Evolutionary conservation across 2,888 invertebrate species (phyloP).

Genomic region (Epiblema foenella): DNA sequence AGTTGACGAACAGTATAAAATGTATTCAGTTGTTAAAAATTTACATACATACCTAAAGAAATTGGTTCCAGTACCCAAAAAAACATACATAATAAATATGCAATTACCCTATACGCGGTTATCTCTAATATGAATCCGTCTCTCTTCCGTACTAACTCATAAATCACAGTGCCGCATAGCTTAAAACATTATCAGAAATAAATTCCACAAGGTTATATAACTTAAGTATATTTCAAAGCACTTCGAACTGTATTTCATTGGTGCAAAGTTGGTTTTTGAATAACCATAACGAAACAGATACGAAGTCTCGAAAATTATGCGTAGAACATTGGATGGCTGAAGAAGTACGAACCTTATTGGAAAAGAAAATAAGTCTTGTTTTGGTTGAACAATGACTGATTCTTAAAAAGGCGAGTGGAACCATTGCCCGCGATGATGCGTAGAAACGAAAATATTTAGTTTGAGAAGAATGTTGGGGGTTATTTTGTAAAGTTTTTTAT

Average conservation of each 20-base stretch:
- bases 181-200: constrained; percentile 29
- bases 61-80: neutral
- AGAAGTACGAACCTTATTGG: constrained; percentile 5
- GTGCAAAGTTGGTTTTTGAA: neutral
- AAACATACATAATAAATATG: constrained; percentile 37
- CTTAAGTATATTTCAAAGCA: no score
- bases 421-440: constrained; percentile 36
- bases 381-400: constrained; percentile 4
- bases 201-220: neutral
- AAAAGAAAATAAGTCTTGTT: neutral
- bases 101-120: constrained; percentile 37
- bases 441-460: constrained; percentile 29
- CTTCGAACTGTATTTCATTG: neutral
- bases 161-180: constrained; percentile 36
- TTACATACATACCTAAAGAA: neutral
- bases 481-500: constrained; percentile 4
- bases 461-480: constrained; percentile 17
- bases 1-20: no score
- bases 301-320: neutral
- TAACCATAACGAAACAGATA: constrained; percentile 1
- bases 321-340: neutral
- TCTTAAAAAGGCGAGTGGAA: constrained; percentile 19
- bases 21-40: neutral
- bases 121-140: constrained; percentile 43
- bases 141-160: constrained; percentile 39